These are phyloP conservation scores for Nasonia oneida DNA, from an alignment of 2,888 invertebrate genomes.

Conservation along the genomic window DNA sequence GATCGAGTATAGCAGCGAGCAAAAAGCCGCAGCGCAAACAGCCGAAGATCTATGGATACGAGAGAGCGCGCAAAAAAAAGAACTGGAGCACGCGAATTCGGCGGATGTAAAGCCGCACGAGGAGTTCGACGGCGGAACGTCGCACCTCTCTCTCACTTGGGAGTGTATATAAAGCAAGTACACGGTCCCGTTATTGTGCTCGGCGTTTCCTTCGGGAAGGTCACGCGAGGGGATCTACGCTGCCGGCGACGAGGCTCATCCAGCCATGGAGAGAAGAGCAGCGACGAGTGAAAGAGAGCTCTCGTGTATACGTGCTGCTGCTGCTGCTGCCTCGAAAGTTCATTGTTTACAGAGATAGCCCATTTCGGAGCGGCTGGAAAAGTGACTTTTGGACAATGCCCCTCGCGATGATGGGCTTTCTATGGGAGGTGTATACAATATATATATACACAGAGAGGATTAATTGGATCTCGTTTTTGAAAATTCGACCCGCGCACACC, in stretches of 20 bases:
- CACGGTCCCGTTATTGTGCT: constrained; percentile 48
- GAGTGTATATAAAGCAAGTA: not conserved
- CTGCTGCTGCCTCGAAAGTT: not conserved
- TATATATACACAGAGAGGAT: too few relatives aligned
- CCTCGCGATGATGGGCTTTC: too few relatives aligned
- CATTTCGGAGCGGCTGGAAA: not conserved
- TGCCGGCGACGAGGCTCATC: constrained; percentile 30
- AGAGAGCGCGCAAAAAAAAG: not conserved
- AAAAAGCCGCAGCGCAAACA: not conserved
- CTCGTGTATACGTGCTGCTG: not conserved
- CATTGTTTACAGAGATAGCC: not conserved
- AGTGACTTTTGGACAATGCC: not conserved
- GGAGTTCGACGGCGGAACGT: not conserved
- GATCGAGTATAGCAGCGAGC: not conserved
- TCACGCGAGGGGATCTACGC: constrained; percentile 52
- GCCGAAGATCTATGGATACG: not conserved
- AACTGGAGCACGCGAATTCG: constrained; percentile 33
- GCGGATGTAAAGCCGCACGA: constrained; percentile 31
- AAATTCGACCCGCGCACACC: too few relatives aligned
- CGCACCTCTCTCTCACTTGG: not conserved
- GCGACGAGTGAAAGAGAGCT: constrained; percentile 11
- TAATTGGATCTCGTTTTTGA: too few relatives aligned
- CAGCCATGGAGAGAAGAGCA: constrained; percentile 39
- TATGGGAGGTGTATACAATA: too few relatives aligned
- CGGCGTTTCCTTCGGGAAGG: constrained; percentile 62